Percentiles rank a stretch among this genome's conserved stretches.
phyloP scores from a whole-genome alignment of 2,888 invertebrate species.

The Sepioteuthis lessoniana region DNA sequence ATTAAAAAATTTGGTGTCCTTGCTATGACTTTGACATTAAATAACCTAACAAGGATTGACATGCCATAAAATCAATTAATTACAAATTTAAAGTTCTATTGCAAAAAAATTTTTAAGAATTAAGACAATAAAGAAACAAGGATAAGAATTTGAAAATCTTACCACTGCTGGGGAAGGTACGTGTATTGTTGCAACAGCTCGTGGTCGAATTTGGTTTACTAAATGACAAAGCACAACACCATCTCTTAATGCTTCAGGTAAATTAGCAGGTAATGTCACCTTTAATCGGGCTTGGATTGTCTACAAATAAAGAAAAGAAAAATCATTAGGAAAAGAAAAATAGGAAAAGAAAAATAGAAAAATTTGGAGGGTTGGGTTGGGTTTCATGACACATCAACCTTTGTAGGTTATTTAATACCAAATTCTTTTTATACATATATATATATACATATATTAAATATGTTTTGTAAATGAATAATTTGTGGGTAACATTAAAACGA shows the following conservation, averaged over 20 bases:
- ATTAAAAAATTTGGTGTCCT: too few relatives aligned
- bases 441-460: too few relatives aligned
- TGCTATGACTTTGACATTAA: too few relatives aligned
- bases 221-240: slow-evolving; percentile 95
- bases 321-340: too few relatives aligned
- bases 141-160: slow-evolving; percentile 53
- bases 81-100: background rate
- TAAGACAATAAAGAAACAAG: background rate
- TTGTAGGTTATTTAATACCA: too few relatives aligned
- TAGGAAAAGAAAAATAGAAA: background rate
- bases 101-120: background rate
- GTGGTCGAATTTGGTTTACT: slow-evolving; percentile 92
- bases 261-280: slow-evolving; percentile 89
- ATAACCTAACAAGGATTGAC: too few relatives aligned
- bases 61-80: too few relatives aligned
- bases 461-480: too few relatives aligned
- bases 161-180: slow-evolving; percentile 81
- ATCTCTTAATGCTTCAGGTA: slow-evolving; percentile 88
- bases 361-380: too few relatives aligned
- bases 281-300: slow-evolving; percentile 91
- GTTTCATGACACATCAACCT: too few relatives aligned
- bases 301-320: slow-evolving; percentile 76
- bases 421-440: too few relatives aligned
- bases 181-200: slow-evolving; percentile 93
- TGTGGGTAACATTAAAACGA: too few relatives aligned